Conservation (phyloP, 2,888 invertebrate genomes). For the Brenthis ino region DNA sequence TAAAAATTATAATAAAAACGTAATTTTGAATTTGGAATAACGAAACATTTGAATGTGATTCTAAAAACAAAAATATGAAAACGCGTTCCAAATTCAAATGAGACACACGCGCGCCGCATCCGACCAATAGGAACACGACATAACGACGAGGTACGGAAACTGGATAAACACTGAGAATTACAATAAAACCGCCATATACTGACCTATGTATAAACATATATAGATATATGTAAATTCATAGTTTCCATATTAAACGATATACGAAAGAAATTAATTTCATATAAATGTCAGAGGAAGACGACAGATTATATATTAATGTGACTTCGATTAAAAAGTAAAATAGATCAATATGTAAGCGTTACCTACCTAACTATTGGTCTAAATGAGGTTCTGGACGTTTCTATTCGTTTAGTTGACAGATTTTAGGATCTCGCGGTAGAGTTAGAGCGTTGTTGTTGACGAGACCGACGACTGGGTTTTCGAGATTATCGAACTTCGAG, state of each 20-base stretch:
- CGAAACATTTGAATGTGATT: background rate
- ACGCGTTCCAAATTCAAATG: constrained; percentile 15
- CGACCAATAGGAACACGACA: constrained; percentile 29
- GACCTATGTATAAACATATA: constrained; percentile 7
- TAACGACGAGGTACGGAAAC: constrained; percentile 24
- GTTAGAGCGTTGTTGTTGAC: constrained; percentile 64
- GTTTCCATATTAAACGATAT: background rate
- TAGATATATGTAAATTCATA: background rate
- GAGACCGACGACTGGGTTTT: constrained; percentile 77
- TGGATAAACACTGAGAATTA: constrained; percentile 21
- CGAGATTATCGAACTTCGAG: constrained; percentile 74
- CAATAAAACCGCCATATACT: constrained; percentile 11
- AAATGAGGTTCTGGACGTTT: constrained; percentile 53
- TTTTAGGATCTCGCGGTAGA: constrained; percentile 61
- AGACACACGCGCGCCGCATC: constrained; percentile 8
- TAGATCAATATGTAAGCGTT: constrained; percentile 22
- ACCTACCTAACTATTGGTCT: constrained; percentile 56
- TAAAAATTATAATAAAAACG: too few species aligned
- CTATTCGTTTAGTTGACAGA: constrained; percentile 66
- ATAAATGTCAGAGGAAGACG: constrained; percentile 11
- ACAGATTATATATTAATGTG: background rate
- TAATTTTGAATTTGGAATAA: constrained; percentile 10
- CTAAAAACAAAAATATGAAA: background rate
- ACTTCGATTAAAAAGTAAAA: constrained; percentile 3
- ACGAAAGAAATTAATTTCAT: background rate